Percentiles rank a stretch among this genome's conserved stretches.
Conservation (phyloP, 2,797 vertebrate species). For the Poeciliopsis turneri region DNA sequence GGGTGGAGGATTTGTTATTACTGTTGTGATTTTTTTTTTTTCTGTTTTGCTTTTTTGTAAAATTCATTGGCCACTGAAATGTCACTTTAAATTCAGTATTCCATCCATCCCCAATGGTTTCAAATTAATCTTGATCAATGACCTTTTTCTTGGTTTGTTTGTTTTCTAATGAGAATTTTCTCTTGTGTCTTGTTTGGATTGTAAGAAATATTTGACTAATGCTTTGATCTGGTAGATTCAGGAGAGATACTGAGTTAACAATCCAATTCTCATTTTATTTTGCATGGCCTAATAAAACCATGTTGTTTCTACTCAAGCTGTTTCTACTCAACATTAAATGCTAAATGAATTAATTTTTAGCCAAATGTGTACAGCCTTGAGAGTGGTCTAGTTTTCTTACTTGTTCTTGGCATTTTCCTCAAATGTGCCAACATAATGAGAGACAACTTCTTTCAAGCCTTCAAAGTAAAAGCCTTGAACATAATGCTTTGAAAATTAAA, state of each 20-base stretch:
- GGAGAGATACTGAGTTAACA: neutral
- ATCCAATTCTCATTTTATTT: neutral
- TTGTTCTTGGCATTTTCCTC: neutral
- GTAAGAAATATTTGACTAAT: slow-evolving; percentile 6
- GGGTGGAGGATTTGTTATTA: slow-evolving; percentile 25
- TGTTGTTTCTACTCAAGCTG: neutral
- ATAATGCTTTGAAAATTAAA: neutral
- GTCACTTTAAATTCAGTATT: neutral
- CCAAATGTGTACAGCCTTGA: neutral
- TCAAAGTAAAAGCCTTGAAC: neutral
- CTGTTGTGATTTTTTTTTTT: slow-evolving; percentile 8
- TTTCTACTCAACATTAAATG: neutral
- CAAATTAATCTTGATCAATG: slow-evolving; percentile 62
- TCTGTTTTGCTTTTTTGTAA: slow-evolving; percentile 8
- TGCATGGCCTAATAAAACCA: neutral
- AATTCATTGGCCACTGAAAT: slow-evolving; percentile 10
- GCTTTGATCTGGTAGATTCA: neutral
- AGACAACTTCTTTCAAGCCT: neutral
- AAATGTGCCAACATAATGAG: neutral
- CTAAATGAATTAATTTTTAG: neutral
- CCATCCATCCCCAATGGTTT: neutral
- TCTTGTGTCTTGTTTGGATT: slow-evolving; percentile 20
- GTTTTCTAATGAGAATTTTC: slow-evolving; percentile 57
- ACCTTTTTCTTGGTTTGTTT: slow-evolving; percentile 75
- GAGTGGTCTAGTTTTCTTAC: neutral